Evolutionary conservation across 2,888 invertebrate genomes (phyloP), one percentile per base, ranked within the genome.

Genomic region (Lottia scabra): DNA sequence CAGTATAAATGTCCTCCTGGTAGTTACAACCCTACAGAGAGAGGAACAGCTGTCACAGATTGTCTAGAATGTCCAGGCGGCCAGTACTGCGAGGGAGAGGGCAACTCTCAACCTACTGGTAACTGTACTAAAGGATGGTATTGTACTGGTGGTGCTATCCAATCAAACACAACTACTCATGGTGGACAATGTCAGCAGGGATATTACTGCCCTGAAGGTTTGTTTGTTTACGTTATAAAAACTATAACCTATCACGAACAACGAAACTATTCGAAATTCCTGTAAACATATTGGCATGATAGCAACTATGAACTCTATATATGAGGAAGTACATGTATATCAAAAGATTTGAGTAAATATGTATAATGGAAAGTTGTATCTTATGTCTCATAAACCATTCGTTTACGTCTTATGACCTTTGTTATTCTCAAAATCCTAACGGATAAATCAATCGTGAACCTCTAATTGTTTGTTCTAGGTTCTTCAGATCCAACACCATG

Each of bases 181-280:
- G 87, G 87, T 1, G 86, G 85, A 12, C 74, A 82, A 74, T 87
- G 87, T 79, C 79, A 78, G 19, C 75, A 81, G 6, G 87, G 87
- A 65, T 85, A 80, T 68, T 87, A 84, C 78, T 87, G 87, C 66
- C 86, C 87, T n/a, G 78, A 79, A 73, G 84, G 87, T 86, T 75
- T 73, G 80, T 63, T 1, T 56, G 8, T 23, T 13, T 44, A 38
- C 5, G 10, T 38, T 38, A 30, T 30, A 5, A 30, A 30, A 30
- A 30, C 30, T n/a, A n/a, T n/a, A n/a, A n/a, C n/a, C n/a, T n/a
- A n/a, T n/a, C n/a, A n/a, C n/a, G n/a, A n/a, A n/a, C n/a, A n/a
- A n/a, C n/a, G n/a, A n/a, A n/a, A n/a, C n/a, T n/a, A n/a, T n/a
- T n/a, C n/a, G n/a, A n/a, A n/a, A n/a, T n/a, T n/a, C n/a, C n/a